Base-by-base conservation (phyloP, 2,888 invertebrate genomes). In the Acanthosepion pharaonis region DNA sequence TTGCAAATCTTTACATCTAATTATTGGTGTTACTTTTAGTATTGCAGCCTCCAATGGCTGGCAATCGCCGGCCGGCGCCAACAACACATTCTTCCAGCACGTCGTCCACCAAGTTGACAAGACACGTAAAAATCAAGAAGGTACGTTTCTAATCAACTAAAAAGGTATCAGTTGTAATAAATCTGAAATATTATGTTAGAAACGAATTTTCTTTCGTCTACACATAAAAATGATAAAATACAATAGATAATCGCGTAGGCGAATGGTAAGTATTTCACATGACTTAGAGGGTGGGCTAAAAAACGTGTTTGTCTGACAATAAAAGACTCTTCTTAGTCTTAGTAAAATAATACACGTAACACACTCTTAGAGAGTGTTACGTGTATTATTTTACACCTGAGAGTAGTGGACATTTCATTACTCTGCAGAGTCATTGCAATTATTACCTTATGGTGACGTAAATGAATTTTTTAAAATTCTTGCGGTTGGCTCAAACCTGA, bases 81-180 rank as follows among this genome's bases (percentile, higher is more conserved):
- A n/a, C 78, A 78, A 78, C 78, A 78, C 78, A 28, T 78, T 78
- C 78, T 78, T 78, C 78, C n/a, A 78, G 78, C 23, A 78, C n/a
- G 33, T 78, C 78, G n/a, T 78, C 78, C 78, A 78, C n/a, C 78
- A 78, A 78, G 33, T n/a, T 78, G 33, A 33, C 78, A 78, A 78
- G 78, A 78, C 78, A 78, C 78, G 78, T 78, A 78, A 78, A 78
- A 78, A 78, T 78, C 78, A 78, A 78, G n/a, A 78, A 78, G 78
- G 78, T 78, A 78, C n/a, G 78, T 78, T 78, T 78, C 78, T 78
- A n/a, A 78, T n/a, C n/a, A 78, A 78, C 18, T 33, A 33, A 78
- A 33, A 78, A 78, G n/a, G n/a, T 78, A n/a, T 33, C 33, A 18
- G n/a, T n/a, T 33, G 1, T 78, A n/a, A 78, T 78, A 78, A 78